These are phyloP conservation scores for Idaea dimidiata DNA, from an alignment of 2,888 invertebrate species.

Conservation along the genomic window DNA sequence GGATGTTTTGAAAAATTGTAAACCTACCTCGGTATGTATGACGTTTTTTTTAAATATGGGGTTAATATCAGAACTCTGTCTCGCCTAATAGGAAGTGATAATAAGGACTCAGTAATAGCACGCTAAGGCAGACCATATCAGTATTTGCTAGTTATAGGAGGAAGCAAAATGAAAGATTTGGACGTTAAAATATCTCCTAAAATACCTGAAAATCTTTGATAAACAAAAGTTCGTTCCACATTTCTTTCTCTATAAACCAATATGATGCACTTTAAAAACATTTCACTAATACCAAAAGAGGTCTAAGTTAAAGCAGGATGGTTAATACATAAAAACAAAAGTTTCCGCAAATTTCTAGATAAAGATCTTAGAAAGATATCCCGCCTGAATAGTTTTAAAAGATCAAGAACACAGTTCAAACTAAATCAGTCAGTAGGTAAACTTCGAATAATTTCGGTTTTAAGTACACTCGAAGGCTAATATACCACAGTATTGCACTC, in stretches of 20 bases:
- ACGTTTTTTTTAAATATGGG: too few relatives aligned
- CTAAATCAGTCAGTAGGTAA: not conserved
- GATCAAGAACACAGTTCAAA: not conserved
- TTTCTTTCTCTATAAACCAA: conserved; percentile 56
- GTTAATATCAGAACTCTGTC: too few relatives aligned
- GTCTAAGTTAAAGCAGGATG: not conserved
- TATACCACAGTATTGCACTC: not conserved
- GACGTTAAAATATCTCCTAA: not conserved
- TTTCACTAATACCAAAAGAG: conserved; percentile 35
- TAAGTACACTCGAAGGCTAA: not conserved
- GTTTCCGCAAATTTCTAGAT: not conserved
- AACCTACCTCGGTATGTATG: too few relatives aligned
- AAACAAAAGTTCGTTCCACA: conserved; percentile 49
- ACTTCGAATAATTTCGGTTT: not conserved
- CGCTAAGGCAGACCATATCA: not conserved
- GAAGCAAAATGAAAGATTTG: too few relatives aligned
- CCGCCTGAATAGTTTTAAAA: not conserved
- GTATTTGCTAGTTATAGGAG: too few relatives aligned
- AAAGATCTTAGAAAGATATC: not conserved
- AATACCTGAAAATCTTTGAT: conserved; percentile 51
- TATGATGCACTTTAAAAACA: conserved; percentile 56
- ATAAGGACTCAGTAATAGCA: not conserved
- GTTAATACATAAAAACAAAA: not conserved
- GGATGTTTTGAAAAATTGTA: too few relatives aligned
- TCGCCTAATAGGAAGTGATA: too few relatives aligned